These are phyloP conservation scores for Mycetomoellerius zeteki DNA, from an alignment of 1,140 invertebrate genomes.

Conservation along the genomic window DNA sequence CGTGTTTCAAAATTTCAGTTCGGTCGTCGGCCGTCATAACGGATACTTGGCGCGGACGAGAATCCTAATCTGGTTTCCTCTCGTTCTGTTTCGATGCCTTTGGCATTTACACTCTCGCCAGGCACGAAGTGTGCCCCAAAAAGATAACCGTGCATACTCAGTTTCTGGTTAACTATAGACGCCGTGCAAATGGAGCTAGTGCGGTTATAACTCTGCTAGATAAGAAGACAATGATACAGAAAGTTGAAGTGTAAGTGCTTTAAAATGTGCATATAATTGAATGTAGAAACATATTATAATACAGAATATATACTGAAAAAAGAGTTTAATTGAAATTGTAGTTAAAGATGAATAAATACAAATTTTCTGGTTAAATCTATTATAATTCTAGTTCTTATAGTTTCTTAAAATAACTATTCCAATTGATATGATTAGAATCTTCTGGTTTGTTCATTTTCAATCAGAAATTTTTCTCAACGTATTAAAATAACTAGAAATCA, in stretches of 20 bases:
- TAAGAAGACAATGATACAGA: conserved; percentile 50
- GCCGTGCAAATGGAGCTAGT: conserved; percentile 66
- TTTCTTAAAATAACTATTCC: no score
- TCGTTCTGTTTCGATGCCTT: conserved; percentile 48
- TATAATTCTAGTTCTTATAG: no score
- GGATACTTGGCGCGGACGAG: conserved; percentile 25
- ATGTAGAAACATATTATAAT: conserved; percentile 1
- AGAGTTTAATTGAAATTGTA: no score
- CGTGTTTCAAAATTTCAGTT: conserved; percentile 34
- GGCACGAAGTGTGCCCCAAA: conserved; percentile 73
- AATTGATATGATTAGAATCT: no score
- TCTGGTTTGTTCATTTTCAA: no score
- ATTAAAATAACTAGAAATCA: not conserved
- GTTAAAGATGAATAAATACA: no score
- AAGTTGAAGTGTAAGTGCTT: conserved; percentile 9
- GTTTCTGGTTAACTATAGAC: conserved; percentile 72
- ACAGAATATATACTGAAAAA: no score
- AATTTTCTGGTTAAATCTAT: no score
- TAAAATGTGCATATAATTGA: conserved; percentile 11
- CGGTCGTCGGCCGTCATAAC: not conserved
- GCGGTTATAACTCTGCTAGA: conserved; percentile 58
- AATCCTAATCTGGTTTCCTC: conserved; percentile 53
- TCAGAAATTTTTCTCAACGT: no score
- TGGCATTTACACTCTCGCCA: conserved; percentile 56
- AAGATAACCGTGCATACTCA: conserved; percentile 80